These are phyloP conservation scores for Leptopilina boulardi DNA, from an alignment of 1,140 invertebrate genomes.

Conservation along the genomic window DNA sequence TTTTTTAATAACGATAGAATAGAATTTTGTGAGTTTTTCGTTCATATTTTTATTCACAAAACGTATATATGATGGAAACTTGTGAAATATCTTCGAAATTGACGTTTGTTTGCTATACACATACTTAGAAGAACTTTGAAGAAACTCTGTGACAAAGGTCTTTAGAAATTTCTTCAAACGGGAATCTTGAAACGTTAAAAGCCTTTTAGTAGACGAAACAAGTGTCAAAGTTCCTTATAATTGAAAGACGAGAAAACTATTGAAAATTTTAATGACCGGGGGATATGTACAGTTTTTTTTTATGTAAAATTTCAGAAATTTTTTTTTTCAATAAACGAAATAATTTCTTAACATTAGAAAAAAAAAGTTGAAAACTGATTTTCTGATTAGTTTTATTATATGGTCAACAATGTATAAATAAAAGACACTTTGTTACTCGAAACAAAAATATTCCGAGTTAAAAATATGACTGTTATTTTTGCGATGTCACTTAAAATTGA, in stretches of 20 bases:
- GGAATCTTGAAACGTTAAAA: neutral
- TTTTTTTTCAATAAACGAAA: too few relatives aligned
- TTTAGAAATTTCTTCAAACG: slow-evolving; percentile 25
- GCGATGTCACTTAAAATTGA: neutral
- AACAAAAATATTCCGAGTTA: neutral
- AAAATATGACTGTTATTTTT: slow-evolving; percentile 11
- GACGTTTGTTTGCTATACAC: neutral
- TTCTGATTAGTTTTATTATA: neutral
- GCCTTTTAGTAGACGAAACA: neutral
- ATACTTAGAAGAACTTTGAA: neutral
- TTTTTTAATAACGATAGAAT: too few relatives aligned
- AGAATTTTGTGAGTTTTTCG: neutral
- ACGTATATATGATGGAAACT: neutral
- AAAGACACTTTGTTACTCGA: neutral
- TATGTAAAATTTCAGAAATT: too few relatives aligned
- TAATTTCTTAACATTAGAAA: too few relatives aligned
- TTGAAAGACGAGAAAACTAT: neutral
- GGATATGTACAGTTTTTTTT: too few relatives aligned
- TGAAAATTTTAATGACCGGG: neutral
- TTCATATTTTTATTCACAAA: neutral
- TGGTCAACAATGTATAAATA: neutral
- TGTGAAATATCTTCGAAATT: slow-evolving; percentile 14
- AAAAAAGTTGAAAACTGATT: neutral
- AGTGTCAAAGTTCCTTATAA: neutral
- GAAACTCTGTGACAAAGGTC: slow-evolving; percentile 23